These are phyloP conservation scores for Heptranchias perlo DNA, from an alignment of 2,113 vertebrate species.

Conservation along the genomic window DNA sequence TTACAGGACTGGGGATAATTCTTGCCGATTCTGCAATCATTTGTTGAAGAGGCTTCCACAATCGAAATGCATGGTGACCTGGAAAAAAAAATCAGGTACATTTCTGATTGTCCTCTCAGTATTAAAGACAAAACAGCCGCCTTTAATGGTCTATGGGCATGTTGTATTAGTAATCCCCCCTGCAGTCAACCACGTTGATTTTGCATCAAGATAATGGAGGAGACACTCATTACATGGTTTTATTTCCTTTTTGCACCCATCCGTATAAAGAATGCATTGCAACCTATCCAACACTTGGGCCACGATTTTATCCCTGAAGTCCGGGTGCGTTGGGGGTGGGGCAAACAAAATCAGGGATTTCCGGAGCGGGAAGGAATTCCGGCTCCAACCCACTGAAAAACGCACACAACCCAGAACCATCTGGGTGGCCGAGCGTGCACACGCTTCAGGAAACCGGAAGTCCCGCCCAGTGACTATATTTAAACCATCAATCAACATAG, in stretches of 20 bases:
- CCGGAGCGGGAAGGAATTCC: too few species aligned
- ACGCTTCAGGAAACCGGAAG: too few species aligned
- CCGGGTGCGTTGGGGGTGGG: too few species aligned
- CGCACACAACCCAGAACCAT: too few species aligned
- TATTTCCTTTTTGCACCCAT: neutral
- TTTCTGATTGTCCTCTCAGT: neutral
- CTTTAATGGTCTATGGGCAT: neutral
- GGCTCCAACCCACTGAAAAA: too few species aligned
- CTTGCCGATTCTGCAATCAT: constrained; percentile 69
- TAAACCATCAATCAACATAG: too few species aligned
- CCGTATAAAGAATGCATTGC: neutral
- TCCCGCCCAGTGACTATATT: too few species aligned
- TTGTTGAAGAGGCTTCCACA: constrained; percentile 85
- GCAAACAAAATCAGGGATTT: too few species aligned
- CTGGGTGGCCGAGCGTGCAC: too few species aligned
- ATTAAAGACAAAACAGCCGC: neutral
- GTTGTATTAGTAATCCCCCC: neutral
- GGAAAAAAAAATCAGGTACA: constrained; percentile 39
- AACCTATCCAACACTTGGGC: neutral
- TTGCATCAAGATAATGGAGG: neutral
- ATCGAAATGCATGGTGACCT: constrained; percentile 79
- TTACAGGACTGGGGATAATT: constrained; percentile 73
- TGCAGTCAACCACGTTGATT: neutral
- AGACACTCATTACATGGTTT: neutral
- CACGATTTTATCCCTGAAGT: too few species aligned